Percentiles rank a stretch among this genome's conserved stretches.
These are phyloP conservation scores for Hydropsyche tenuis DNA, from an alignment of 1,140 invertebrate species.

Conservation along the genomic window DNA sequence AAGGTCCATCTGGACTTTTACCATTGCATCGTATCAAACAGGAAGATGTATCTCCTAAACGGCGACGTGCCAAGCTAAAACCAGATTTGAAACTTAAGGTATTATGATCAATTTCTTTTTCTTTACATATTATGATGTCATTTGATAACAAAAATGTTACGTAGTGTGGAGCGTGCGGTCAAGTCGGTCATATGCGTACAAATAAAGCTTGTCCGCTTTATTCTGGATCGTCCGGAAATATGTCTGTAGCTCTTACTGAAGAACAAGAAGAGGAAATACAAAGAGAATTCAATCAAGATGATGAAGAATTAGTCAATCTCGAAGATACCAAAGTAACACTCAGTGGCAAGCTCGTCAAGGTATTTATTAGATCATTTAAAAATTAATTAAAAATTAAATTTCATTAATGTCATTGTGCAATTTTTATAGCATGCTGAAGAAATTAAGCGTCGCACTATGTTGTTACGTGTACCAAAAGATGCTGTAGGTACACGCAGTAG, in stretches of 20 bases:
- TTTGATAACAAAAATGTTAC: not conserved
- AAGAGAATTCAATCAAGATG: conserved; percentile 75
- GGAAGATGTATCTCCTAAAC: conserved; percentile 70
- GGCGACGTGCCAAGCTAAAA: conserved; percentile 85
- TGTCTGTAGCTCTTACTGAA: conserved; percentile 79
- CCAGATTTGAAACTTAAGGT: conserved; percentile 87
- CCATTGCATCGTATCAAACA: conserved; percentile 61
- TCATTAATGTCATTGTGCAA: not conserved
- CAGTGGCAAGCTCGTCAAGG: conserved; percentile 81
- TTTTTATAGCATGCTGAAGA: conserved; percentile 76
- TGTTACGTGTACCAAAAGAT: conserved; percentile 86
- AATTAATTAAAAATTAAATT: not conserved
- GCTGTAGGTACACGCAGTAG: conserved; percentile 70
- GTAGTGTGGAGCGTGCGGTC: conserved; percentile 94
- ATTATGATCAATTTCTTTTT: too few relatives aligned
- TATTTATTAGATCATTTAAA: conserved; percentile 52
- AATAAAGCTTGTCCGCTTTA: conserved; percentile 97
- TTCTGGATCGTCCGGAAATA: conserved; percentile 70
- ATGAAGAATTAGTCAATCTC: conserved; percentile 89
- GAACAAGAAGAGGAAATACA: conserved; percentile 85
- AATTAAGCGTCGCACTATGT: conserved; percentile 76
- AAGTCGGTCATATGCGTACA: conserved; percentile 85
- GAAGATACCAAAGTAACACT: conserved; percentile 90
- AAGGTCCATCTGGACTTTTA: conserved; percentile 50
- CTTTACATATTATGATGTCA: too few relatives aligned